Percentiles rank a stretch among this genome's conserved stretches.
Conservation (phyloP, 2,113 vertebrate genomes). For the Cyprichromis sp. region DNA sequence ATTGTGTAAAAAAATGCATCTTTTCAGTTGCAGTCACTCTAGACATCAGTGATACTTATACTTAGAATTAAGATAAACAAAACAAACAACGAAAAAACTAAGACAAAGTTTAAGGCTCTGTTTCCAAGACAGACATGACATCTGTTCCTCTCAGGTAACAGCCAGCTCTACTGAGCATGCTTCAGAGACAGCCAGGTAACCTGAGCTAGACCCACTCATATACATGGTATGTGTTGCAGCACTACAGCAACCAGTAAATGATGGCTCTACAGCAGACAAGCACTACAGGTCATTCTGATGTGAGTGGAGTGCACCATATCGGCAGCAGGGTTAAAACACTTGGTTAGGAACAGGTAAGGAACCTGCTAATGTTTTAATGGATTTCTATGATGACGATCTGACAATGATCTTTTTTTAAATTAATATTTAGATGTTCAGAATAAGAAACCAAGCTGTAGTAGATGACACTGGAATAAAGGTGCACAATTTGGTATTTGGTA, state of each 20-base stretch:
- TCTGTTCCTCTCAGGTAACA: slow-evolving; percentile 59
- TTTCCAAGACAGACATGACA: not conserved
- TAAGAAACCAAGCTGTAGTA: not conserved
- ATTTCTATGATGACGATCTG: not conserved
- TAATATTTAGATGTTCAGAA: not conserved
- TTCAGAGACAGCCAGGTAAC: slow-evolving; percentile 40
- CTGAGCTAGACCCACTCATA: not conserved
- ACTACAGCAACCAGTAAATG: not conserved
- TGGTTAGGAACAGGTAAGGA: slow-evolving; percentile 6
- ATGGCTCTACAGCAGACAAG: not conserved
- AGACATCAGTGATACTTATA: not conserved
- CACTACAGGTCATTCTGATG: not conserved
- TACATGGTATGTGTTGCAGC: not conserved
- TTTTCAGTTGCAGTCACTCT: not conserved
- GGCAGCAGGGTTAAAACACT: not conserved
- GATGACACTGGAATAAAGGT: not conserved
- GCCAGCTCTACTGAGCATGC: slow-evolving; percentile 48
- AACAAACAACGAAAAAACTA: not conserved
- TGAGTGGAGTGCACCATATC: not conserved
- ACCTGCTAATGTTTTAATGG: not conserved
- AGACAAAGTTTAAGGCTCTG: not conserved
- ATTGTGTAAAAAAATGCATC: not conserved
- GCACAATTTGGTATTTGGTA: not conserved
- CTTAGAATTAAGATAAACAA: not conserved
- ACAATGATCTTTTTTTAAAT: not conserved